Evolutionary conservation across 2,113 vertebrate genomes (phyloP), one percentile per base, ranked within the genome.

Genomic region (Tautogolabrus adspersus): DNA sequence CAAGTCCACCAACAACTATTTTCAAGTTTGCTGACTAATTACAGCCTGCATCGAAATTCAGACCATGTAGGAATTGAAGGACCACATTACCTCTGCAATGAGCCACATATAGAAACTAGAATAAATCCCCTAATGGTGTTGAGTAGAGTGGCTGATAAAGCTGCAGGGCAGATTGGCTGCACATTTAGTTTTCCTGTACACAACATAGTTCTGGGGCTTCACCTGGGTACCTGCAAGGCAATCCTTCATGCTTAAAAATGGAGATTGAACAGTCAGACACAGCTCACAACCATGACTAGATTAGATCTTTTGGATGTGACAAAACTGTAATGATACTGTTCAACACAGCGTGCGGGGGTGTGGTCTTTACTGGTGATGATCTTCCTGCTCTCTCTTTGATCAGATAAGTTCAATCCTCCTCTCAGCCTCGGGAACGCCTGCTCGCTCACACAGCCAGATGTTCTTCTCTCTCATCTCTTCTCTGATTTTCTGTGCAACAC

Each of bases 371-470:
- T 13, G 19, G 1, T 51, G 46, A 11, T 56, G 21, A 22, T 57
- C 54, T 52, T 58, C 57, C 57, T 57, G 62, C 62, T 71, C 59
- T 51, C 30, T 72, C 78, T 89, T 79, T 85, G 82, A 88, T 88
- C 26, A 55, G 80, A 71, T 81, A 63, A 76, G 42, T 66, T 66
- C 64, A 61, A 15, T 72, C 55, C 61, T 72, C 62, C 66, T 72
- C 73, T 42, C 34, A 12, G 63, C 70, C 79, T 66, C 12, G 11
- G 75, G 67, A 63, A 60, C 13, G 8, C 40, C 72, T 13, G 11
- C 52, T 55, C 5, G 3, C 68, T 77, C 49, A 0, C 60, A 55
- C 38, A 68, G 71, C 83, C 81, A 84, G 83, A 83, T 88, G 87
- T 79, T 81, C 63, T 49, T 54, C 57, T 72, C 63, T 63, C 37